These are phyloP conservation scores for Epicauta chinensis DNA, from an alignment of 1,140 invertebrate species.

Conservation along the genomic window DNA sequence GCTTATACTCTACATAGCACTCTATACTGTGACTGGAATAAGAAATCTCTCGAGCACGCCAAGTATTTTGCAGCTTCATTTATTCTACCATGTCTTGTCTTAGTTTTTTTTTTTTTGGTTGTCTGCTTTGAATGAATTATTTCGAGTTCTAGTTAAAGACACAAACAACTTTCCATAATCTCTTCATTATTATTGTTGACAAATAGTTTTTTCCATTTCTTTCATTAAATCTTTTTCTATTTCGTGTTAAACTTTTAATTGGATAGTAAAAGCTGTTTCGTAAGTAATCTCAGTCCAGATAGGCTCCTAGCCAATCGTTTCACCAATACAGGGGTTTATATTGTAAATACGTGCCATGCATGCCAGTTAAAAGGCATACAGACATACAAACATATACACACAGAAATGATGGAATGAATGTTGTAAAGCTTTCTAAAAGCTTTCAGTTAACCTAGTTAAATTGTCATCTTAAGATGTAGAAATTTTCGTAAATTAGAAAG, in stretches of 20 bases:
- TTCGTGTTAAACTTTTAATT: slow-evolving; percentile 7
- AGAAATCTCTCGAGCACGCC: slow-evolving; percentile 14
- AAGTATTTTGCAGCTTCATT: slow-evolving; percentile 22
- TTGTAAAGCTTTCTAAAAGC: slow-evolving; percentile 12
- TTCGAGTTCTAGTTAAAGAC: too few species aligned
- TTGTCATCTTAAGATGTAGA: slow-evolving; percentile 18
- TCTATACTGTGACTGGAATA: slow-evolving; percentile 17
- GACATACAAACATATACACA: too few species aligned
- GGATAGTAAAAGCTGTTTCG: slow-evolving; percentile 5
- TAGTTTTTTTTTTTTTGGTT: neutral
- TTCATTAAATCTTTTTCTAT: too few species aligned
- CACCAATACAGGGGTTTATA: slow-evolving; percentile 6
- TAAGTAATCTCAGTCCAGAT: slow-evolving; percentile 16
- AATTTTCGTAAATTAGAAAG: slow-evolving; percentile 19
- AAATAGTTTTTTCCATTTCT: too few species aligned
- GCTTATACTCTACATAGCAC: slow-evolving; percentile 10
- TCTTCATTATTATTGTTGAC: too few species aligned
- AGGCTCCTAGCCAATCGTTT: slow-evolving; percentile 15
- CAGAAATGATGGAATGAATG: neutral
- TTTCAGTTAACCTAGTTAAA: slow-evolving; percentile 19
- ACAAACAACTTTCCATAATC: too few species aligned
- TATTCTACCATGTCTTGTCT: slow-evolving; percentile 2
- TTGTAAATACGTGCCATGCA: slow-evolving; percentile 7
- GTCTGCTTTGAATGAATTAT: too few species aligned
- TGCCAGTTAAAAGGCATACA: neutral